Conservation (phyloP, 2,888 invertebrate genomes). For the Scrobipalpa costella region DNA sequence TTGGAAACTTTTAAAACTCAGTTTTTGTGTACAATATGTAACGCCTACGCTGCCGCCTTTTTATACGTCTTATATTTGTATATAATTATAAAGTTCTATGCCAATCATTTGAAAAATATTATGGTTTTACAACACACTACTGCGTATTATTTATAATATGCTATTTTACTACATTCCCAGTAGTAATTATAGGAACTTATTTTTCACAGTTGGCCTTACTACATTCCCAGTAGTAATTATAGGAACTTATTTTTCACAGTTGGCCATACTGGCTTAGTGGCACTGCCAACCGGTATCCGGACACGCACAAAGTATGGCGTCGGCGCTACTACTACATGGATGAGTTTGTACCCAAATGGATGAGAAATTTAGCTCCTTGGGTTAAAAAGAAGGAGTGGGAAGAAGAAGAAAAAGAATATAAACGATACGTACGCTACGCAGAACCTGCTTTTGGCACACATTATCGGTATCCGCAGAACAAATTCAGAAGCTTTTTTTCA, state of each 20-base stretch:
- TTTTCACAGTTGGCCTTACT: not conserved
- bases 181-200: too few relatives aligned
- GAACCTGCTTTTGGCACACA: not conserved
- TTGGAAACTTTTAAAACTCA: too few relatives aligned
- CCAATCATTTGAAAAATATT: too few relatives aligned
- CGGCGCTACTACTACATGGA: slow-evolving; percentile 22
- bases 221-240: too few relatives aligned
- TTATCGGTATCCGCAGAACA: not conserved
- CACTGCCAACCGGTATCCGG: slow-evolving; percentile 9
- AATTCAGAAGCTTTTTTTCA: not conserved
- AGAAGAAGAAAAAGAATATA: not conserved
- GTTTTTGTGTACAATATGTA: too few relatives aligned
- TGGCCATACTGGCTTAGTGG: not conserved
- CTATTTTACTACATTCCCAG: too few relatives aligned
- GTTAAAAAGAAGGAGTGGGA: not conserved
- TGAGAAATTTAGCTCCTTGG: not conserved
- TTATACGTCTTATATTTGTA: too few relatives aligned
- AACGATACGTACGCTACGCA: not conserved
- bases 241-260: not conserved
- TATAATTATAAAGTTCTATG: too few relatives aligned
- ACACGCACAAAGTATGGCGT: slow-evolving; percentile 25
- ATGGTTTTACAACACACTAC: too few relatives aligned
- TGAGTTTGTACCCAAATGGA: slow-evolving; percentile 24
- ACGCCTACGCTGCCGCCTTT: too few relatives aligned
- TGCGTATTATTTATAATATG: too few relatives aligned